Conservation (phyloP, 2,888 invertebrate species). For the Acleris holmiana region DNA sequence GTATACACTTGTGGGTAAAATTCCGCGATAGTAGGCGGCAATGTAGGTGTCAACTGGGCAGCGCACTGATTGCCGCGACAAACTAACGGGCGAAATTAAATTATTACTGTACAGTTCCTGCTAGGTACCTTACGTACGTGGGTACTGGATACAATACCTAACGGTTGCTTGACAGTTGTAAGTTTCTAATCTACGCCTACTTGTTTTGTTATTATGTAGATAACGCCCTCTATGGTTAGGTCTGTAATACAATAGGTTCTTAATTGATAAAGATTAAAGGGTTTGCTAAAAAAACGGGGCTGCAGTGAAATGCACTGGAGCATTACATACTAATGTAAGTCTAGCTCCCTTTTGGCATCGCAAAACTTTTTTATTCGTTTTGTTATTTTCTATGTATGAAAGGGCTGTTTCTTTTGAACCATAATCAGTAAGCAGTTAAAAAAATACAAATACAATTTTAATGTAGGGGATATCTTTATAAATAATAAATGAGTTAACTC, state of each 20-base stretch:
- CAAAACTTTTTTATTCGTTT: no score
- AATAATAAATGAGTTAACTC: no score
- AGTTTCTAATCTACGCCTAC: conserved; percentile 16
- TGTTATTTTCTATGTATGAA: no score
- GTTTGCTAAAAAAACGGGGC: no score
- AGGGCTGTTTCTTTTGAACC: no score
- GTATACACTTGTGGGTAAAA: conserved; percentile 14
- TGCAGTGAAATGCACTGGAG: no score
- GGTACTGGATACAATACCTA: conserved; percentile 11
- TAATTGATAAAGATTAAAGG: neutral
- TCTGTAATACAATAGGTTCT: neutral
- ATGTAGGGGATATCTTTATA: no score
- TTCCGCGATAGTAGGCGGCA: conserved; percentile 8
- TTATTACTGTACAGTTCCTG: conserved; percentile 21
- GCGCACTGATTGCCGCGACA: conserved; percentile 16
- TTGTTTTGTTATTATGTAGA: conserved; percentile 1
- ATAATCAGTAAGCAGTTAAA: no score
- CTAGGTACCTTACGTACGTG: conserved; percentile 2
- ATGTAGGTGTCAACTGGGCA: conserved; percentile 11
- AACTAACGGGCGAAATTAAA: conserved; percentile 25
- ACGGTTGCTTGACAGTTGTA: conserved; percentile 16
- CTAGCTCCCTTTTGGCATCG: no score
- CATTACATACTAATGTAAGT: no score
- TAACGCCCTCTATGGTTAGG: conserved; percentile 1
- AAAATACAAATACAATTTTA: no score